Evolutionary conservation across 2,888 invertebrate genomes (phyloP).

Genomic region (Autographa gamma): DNA sequence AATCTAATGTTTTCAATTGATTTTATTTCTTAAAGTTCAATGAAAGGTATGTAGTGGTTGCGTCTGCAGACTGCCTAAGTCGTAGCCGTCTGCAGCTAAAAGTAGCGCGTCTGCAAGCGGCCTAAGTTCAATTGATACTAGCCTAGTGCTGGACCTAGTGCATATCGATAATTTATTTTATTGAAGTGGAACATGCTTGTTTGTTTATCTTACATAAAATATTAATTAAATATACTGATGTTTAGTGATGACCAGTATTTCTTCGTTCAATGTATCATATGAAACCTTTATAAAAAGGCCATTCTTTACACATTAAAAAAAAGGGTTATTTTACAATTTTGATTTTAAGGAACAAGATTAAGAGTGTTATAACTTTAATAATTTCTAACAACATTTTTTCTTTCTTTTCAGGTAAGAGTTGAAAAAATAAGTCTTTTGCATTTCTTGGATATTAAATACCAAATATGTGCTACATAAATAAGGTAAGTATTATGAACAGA

Average conservation of each 20-base stretch:
- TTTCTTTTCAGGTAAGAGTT: constrained; percentile 15
- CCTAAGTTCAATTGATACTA: not conserved
- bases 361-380: not conserved
- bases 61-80: not conserved
- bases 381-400: not conserved
- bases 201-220: no score
- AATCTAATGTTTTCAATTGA: no score
- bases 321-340: no score
- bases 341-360: no score
- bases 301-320: no score
- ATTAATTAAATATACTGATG: no score
- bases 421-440: not conserved
- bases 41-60: not conserved
- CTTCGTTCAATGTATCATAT: no score
- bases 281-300: no score
- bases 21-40: not conserved
- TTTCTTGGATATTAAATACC: no score
- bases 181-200: not conserved
- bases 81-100: constrained; percentile 1
- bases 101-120: not conserved
- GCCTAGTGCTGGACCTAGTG: not conserved
- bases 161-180: not conserved
- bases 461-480: not conserved
- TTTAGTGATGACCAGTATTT: no score
- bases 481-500: not conserved